Evolutionary conservation across 2,113 vertebrate genomes (phyloP).

Genomic region (Pseudopodoces humilis): DNA sequence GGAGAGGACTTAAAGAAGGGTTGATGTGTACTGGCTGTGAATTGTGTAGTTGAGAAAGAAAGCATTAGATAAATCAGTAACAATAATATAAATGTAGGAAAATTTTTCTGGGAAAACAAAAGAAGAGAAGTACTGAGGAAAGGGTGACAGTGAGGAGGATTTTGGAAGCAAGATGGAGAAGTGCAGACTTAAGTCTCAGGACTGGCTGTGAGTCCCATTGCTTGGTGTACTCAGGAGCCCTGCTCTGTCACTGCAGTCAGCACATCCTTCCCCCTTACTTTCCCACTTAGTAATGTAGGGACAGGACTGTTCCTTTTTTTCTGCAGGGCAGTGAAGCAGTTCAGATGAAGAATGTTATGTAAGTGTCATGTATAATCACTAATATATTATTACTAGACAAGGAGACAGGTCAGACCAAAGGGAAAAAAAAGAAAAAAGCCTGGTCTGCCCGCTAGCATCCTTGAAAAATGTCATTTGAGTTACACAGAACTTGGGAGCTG

Average conservation of each 20-base stretch:
- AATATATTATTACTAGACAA: constrained; percentile 15
- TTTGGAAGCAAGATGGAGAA: not conserved
- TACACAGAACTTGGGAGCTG: not conserved
- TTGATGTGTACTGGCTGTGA: not conserved
- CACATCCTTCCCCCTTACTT: not conserved
- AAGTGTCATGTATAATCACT: constrained; percentile 21
- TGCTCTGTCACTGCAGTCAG: not conserved
- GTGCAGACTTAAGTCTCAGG: not conserved
- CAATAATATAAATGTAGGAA: not conserved
- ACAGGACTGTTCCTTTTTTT: not conserved
- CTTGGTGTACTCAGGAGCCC: not conserved
- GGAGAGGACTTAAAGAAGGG: not conserved
- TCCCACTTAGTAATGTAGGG: not conserved
- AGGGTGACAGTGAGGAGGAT: not conserved
- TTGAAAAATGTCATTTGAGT: constrained; percentile 22
- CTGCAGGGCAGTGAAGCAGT: not conserved
- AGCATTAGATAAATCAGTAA: not conserved
- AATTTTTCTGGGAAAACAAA: not conserved
- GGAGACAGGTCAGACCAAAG: not conserved
- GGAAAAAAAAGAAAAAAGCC: rapidly evolving
- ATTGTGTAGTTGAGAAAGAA: not conserved
- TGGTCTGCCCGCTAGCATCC: not conserved
- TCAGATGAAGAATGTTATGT: constrained; percentile 27
- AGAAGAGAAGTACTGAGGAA: not conserved
- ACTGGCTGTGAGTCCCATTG: not conserved